Evolutionary conservation across 2,888 invertebrate species (phyloP).

Genomic region (Yponomeuta sedellus): DNA sequence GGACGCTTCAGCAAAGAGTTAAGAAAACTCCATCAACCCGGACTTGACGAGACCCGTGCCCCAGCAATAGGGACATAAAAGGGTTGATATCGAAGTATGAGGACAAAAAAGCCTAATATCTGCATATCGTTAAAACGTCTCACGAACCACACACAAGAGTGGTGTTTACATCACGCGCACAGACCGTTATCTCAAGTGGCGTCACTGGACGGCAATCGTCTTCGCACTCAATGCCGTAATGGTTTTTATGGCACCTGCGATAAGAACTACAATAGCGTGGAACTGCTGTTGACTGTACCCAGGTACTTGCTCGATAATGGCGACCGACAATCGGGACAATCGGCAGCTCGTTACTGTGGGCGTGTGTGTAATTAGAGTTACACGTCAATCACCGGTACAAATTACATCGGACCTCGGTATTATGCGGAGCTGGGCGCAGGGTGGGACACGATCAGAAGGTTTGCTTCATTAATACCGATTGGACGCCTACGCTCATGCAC

Average conservation of each 20-base stretch:
- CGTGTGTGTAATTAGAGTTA: slow-evolving; percentile 6
- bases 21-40: no score
- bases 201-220: not conserved
- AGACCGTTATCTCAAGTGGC: not conserved
- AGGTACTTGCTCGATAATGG: not conserved
- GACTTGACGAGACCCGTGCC: no score
- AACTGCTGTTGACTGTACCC: no score
- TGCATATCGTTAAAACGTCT: not conserved
- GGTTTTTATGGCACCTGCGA: no score
- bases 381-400: slow-evolving; percentile 4
- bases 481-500: no score
- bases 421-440: not conserved
- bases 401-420: not conserved
- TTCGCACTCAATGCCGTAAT: not conserved
- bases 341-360: not conserved
- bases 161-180: not conserved
- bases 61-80: no score
- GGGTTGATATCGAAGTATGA: no score
- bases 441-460: not conserved
- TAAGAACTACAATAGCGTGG: no score
- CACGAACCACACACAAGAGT: not conserved
- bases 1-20: no score
- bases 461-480: not conserved
- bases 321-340: not conserved
- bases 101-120: no score